Percentiles rank a stretch among this genome's conserved stretches.
phyloP scores from a whole-genome alignment of 2,797 vertebrate species.

The Manis pentadactyla region DNA sequence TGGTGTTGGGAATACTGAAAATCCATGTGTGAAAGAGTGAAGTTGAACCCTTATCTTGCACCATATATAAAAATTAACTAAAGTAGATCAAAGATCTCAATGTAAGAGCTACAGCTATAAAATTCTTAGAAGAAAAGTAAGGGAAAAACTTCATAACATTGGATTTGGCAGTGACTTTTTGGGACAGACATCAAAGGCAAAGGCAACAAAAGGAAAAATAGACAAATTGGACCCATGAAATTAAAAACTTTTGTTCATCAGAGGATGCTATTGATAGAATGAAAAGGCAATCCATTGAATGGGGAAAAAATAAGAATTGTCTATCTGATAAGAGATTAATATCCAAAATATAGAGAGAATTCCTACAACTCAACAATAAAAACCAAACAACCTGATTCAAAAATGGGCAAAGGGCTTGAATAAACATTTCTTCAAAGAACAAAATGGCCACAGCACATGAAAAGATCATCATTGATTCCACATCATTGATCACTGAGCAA shows the following conservation, averaged over 20 bases:
- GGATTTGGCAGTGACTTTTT: conserved; percentile 24
- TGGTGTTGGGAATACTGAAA: neutral
- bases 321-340: neutral
- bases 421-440: neutral
- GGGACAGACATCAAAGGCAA: neutral
- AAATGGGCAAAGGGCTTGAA: neutral
- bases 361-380: neutral
- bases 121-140: neutral
- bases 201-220: neutral
- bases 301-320: neutral
- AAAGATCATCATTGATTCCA: neutral
- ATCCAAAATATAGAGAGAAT: neutral
- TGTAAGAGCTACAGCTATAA: neutral
- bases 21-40: neutral
- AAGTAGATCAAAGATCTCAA: neutral
- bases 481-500: neutral
- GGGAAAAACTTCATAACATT: neutral
- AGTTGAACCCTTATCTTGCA: neutral
- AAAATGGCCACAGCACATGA: neutral
- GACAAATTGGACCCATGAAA: neutral
- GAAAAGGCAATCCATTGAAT: neutral
- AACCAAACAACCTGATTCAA: neutral
- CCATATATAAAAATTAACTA: neutral
- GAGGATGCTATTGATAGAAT: neutral
- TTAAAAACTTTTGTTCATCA: neutral